These are phyloP conservation scores for Lobophora halterata DNA, from an alignment of 2,888 invertebrate genomes.

Conservation along the genomic window DNA sequence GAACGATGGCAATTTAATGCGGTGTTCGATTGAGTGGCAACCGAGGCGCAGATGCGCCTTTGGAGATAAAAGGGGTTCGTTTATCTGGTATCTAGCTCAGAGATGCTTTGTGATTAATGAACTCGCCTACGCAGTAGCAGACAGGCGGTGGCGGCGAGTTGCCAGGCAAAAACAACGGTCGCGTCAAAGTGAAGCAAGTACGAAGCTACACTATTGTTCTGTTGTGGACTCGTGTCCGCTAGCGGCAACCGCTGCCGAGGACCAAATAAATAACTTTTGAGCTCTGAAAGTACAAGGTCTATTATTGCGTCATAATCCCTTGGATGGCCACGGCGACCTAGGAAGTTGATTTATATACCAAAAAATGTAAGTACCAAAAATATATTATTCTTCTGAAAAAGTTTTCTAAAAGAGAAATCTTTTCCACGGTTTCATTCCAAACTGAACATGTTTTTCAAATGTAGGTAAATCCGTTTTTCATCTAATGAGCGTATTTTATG, in stretches of 20 bases:
- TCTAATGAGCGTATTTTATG: slow-evolving; percentile 18
- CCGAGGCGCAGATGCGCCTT: slow-evolving; percentile 28
- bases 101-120: slow-evolving; percentile 74
- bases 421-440: too few relatives aligned
- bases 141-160: slow-evolving; percentile 31
- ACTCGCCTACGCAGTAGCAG: slow-evolving; percentile 53
- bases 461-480: slow-evolving; percentile 13
- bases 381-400: too few relatives aligned
- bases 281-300: slow-evolving; percentile 14
- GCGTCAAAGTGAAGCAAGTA: slow-evolving; percentile 54
- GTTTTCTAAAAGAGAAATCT: too few relatives aligned
- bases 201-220: slow-evolving; percentile 55
- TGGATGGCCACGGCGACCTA: too few relatives aligned
- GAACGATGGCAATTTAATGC: slow-evolving; percentile 29
- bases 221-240: slow-evolving; percentile 40
- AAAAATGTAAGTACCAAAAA: too few relatives aligned
- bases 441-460: too few relatives aligned
- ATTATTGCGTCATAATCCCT: slow-evolving; percentile 2
- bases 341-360: too few relatives aligned
- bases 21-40: slow-evolving; percentile 24
- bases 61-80: slow-evolving; percentile 51
- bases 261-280: slow-evolving; percentile 25
- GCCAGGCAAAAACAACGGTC: slow-evolving; percentile 61
- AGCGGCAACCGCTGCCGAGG: slow-evolving; percentile 34
- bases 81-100: slow-evolving; percentile 55